Evolutionary conservation across 1,140 invertebrate species (phyloP).

Genomic region (Ganaspis sp.): DNA sequence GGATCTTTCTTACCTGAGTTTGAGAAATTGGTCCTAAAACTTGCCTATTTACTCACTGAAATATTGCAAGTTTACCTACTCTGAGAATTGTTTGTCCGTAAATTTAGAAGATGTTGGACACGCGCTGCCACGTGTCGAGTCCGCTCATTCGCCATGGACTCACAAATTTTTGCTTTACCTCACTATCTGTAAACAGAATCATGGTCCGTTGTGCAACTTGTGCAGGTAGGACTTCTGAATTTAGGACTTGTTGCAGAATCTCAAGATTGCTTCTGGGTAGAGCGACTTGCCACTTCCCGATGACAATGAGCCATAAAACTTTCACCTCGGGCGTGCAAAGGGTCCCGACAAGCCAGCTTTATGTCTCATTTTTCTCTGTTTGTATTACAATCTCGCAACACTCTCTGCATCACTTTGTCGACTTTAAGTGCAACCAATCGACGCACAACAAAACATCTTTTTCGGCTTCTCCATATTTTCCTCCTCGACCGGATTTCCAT

Average conservation of each 20-base stretch:
- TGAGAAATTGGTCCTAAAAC: too few relatives aligned
- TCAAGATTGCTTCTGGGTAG: neutral
- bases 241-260: neutral
- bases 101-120: constrained; percentile 27
- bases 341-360: neutral
- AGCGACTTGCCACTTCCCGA: constrained; percentile 8
- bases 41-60: too few relatives aligned
- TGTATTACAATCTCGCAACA: neutral
- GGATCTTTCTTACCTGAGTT: too few relatives aligned
- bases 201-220: constrained; percentile 37
- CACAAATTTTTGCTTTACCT: constrained; percentile 8
- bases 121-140: constrained; percentile 44
- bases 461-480: neutral
- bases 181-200: constrained; percentile 43
- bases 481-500: neutral
- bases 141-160: neutral
- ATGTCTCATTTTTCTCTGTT: constrained; percentile 9
- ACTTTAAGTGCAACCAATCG: constrained; percentile 27
- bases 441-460: neutral
- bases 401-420: constrained; percentile 29
- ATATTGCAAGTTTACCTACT: too few relatives aligned
- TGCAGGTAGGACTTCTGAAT: constrained; percentile 17
- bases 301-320: constrained; percentile 60
- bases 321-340: constrained; percentile 46
- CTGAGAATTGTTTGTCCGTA: too few relatives aligned